Percentiles rank a stretch among this genome's conserved stretches.
phyloP scores from a whole-genome alignment of 2,888 invertebrate genomes.

The Oligia strigilis region DNA sequence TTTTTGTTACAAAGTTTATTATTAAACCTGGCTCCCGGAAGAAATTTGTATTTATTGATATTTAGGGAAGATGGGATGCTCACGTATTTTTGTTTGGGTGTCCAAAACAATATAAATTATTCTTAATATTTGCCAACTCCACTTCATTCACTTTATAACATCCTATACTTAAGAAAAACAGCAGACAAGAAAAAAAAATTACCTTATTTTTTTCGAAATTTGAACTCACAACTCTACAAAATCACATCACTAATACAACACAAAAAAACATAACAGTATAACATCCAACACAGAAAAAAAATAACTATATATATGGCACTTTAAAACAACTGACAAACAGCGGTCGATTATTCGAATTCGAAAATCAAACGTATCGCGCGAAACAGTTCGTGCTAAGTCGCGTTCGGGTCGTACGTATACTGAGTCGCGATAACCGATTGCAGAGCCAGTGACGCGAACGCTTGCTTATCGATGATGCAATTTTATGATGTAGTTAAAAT shows the following conservation, averaged over 20 bases:
- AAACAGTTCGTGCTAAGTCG: slow-evolving; percentile 63
- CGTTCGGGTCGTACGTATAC: slow-evolving; percentile 71
- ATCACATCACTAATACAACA: slow-evolving; percentile 37
- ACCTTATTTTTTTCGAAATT: slow-evolving; percentile 34
- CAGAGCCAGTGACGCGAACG: slow-evolving; percentile 75
- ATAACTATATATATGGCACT: slow-evolving; percentile 38
- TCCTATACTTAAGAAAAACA: neutral
- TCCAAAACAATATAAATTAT: neutral
- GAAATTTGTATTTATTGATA: neutral
- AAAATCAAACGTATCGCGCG: slow-evolving; percentile 58
- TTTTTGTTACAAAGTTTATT: neutral
- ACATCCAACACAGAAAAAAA: slow-evolving; percentile 11
- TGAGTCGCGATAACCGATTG: slow-evolving; percentile 83
- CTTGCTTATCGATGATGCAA: slow-evolving; percentile 72
- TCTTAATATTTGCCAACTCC: too few species aligned
- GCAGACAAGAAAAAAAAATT: neutral
- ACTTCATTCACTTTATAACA: neutral
- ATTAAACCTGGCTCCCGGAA: neutral
- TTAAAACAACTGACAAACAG: slow-evolving; percentile 34
- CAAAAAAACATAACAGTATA: slow-evolving; percentile 15
- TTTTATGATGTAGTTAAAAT: slow-evolving; percentile 55
- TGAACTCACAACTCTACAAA: neutral
- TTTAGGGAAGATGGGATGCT: neutral
- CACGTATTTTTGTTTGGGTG: neutral
- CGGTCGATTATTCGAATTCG: slow-evolving; percentile 51